Evolutionary conservation across 2,113 vertebrate genomes (phyloP), one percentile per base, ranked within the genome.

Genomic region (Trichomycterus rosablanca): DNA sequence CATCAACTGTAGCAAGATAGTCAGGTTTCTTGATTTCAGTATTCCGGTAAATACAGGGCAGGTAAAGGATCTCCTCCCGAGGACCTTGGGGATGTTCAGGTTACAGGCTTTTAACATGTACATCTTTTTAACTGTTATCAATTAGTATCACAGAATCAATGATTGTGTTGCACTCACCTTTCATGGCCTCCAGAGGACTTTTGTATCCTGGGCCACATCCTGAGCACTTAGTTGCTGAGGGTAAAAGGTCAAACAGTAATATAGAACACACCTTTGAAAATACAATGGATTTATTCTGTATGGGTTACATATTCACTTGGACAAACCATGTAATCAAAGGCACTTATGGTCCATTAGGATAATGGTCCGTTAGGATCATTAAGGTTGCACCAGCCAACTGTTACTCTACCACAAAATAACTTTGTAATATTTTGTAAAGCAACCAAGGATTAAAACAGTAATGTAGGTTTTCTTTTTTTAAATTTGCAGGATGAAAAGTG

Each of bases 1-100:
- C 84, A 0, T 98, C 95, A 12, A 97, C 92, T 0, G 95, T 98
- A 59, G 93, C 91, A 59, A 98, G 76, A 55, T 95, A 98, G 73
- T 98, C 95, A 0, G 85, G 91, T 24, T 93, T 92, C 10, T 80
- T 57, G 0, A 1, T 72, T 5, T 68, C 83, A 0, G 94, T 97
- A 83, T 85, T 92, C 2, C 91, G 83, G 78, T 95, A 95, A 78
- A 98, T 89, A 30, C 95, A 97, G 2, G 92, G 93, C 70, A 97
- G 22, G 68, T 98, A 98, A 19, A 98, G 65, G 0, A 98, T 86
- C 84, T 91, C 62, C 76, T 98, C 95, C 32, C 85, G 78, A 18
- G 89, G 89, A 20, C 95, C 94, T 96, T 45, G 1, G 40, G 35
- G 11, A 52, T 20, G 10, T 28, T 40, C 16, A 65, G 6, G 10